Evolutionary conservation across 2,113 vertebrate species (phyloP), one percentile per base, ranked within the genome.

Genomic region (Gymnorhina tibicen): DNA sequence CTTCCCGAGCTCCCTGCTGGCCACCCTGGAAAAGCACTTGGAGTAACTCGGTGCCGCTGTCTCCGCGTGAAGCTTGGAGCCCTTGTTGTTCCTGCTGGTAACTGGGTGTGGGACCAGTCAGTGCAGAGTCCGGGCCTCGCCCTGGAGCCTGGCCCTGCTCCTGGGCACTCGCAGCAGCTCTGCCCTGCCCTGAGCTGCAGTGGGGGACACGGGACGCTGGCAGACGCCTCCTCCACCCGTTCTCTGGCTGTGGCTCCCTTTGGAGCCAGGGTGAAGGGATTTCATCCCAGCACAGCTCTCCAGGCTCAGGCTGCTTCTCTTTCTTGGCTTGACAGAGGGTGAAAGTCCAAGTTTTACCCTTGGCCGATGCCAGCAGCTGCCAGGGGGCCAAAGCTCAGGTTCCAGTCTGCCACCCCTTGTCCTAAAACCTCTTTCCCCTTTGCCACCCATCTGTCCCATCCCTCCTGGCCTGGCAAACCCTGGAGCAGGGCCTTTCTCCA

Each of bases 31-130:
- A 3, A 22, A 44, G 20, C 27, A 8, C 33, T 13, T 18, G 17
- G 55, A 52, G 42, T 23, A 7, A 11, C 44, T 69, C 7, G 0
- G 2, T 44, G 41, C 37, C 14, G 0, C 55, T 10, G 3, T 16
- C 55, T 39, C 27, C 6, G 0, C 0, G 2, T 8, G 16, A 8
- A 23, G 10, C 15, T 16, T 10, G 3, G 14, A 72, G 22, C 21
- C 47, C 24, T 52, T 16, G 35, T 18, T 56, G 55, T 15, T 39
- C 30, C 37, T 15, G 20, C 24, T 26, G 64, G 16, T 33, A 1
- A 8, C 8, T 5, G 28, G 10, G 13, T 47, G 15, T 22, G 11
- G 26, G 63, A 35, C 8, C 32, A 26, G 0, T 3, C 0, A 1
- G 12, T 3, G 30, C 35, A 6, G 62, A 6, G 9, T 15, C 63